phyloP scores from a whole-genome alignment of 2,113 vertebrate species.

The Lophius piscatorius region DNA sequence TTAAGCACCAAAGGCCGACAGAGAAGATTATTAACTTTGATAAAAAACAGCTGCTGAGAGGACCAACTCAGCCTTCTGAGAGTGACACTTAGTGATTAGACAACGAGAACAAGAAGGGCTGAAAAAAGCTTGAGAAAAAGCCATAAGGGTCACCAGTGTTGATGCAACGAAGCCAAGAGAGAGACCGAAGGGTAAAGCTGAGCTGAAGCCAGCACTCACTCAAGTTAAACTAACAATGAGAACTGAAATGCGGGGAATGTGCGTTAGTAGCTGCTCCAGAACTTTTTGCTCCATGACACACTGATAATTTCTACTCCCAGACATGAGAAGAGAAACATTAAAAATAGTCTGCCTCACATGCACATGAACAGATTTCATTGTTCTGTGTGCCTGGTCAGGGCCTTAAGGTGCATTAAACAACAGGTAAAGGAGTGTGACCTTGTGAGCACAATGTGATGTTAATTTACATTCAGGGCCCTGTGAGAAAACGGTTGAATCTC shows the following conservation, averaged over 20 bases:
- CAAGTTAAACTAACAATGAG: conserved; percentile 1
- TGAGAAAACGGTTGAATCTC: conserved; percentile 48
- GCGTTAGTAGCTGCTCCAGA: not conserved
- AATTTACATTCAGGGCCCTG: conserved; percentile 17
- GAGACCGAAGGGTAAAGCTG: conserved; percentile 22
- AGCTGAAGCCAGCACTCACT: conserved; percentile 16
- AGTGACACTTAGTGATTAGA: conserved; percentile 21
- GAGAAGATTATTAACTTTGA: too few species aligned
- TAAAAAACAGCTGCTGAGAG: too few species aligned
- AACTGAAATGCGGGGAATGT: not conserved
- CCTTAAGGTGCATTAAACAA: not conserved
- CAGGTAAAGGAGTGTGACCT: not conserved
- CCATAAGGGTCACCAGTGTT: conserved; percentile 52
- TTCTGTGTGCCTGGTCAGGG: not conserved
- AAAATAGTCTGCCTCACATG: not conserved
- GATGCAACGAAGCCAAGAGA: conserved; percentile 41
- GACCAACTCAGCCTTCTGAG: too few species aligned
- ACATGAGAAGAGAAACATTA: not conserved
- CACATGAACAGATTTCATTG: not conserved
- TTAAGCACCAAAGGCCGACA: too few species aligned
- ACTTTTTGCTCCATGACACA: not conserved
- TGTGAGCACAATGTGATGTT: not conserved
- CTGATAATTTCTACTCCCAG: not conserved
- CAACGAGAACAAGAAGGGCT: conserved; percentile 23
- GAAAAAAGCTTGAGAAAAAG: conserved; percentile 49